Percentiles rank a stretch among this genome's conserved stretches.
Evolutionary conservation across 1,140 invertebrate species (phyloP).

Genomic region (Solenopsis fugax): DNA sequence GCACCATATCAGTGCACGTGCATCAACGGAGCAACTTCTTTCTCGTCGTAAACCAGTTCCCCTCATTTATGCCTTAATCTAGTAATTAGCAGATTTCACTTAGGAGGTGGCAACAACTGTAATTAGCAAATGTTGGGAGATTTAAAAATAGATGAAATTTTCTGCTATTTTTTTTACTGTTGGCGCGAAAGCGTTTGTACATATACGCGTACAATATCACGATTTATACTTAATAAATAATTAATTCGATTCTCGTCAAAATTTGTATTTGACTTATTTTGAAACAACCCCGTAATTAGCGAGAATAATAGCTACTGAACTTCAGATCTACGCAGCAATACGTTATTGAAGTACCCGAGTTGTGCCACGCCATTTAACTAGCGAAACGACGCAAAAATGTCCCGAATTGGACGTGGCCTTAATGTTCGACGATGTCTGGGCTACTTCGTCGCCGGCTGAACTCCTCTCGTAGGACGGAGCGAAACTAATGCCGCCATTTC

Average conservation of each 20-base stretch:
- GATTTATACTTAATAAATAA: not conserved
- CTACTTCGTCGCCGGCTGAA: not conserved
- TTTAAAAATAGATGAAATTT: not conserved
- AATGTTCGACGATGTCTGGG: conserved; percentile 34
- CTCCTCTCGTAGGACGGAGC: not conserved
- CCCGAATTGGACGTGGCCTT: conserved; percentile 38
- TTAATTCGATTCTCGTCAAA: conserved; percentile 14
- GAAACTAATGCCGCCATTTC: conserved; percentile 71
- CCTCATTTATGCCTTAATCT: conserved; percentile 14
- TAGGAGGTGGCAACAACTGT: conserved; percentile 5
- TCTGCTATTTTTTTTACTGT: not conserved
- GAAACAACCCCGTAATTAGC: not conserved
- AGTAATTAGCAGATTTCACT: conserved; percentile 38
- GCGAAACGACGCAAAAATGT: conserved; percentile 52
- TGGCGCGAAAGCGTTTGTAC: too few species aligned
- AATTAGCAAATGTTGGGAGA: not conserved
- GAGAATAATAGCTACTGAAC: not conserved
- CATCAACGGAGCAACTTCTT: conserved; percentile 12
- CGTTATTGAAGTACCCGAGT: not conserved
- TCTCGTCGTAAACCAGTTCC: not conserved
- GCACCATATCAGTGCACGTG: conserved; percentile 28
- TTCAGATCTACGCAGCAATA: conserved; percentile 27
- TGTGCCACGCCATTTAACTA: conserved; percentile 22
- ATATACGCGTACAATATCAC: not conserved
- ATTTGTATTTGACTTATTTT: conserved; percentile 8